A percentile compares a stretch with the other conserved stretches of the same genome.
phyloP scores from a whole-genome alignment of 2,113 vertebrate genomes.

The Ia io region DNA sequence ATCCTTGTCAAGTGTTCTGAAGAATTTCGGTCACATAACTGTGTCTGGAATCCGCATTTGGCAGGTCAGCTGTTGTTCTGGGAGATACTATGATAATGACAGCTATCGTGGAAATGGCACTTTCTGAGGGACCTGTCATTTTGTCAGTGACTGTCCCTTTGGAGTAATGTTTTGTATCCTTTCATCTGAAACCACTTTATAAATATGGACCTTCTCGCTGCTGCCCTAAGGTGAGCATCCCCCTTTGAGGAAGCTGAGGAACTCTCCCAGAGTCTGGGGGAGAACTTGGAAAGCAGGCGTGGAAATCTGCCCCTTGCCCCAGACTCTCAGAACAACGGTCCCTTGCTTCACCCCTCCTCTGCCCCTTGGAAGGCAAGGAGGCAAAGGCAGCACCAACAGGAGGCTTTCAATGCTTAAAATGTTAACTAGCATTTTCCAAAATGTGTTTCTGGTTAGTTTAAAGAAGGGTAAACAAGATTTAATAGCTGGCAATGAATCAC shows the following conservation, averaged over 20 bases:
- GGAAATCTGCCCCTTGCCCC: background rate
- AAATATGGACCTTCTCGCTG: background rate
- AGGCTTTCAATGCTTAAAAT: constrained; percentile 69
- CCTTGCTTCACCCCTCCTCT: background rate
- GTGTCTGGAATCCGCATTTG: background rate
- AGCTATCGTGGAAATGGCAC: background rate
- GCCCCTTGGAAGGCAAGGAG: background rate
- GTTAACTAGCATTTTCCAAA: constrained; percentile 75
- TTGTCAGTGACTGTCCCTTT: background rate
- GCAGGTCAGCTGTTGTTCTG: background rate
- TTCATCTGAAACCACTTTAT: background rate
- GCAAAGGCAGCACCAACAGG: constrained; percentile 5
- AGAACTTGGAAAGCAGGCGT: background rate
- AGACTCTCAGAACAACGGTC: background rate
- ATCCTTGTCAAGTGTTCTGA: background rate
- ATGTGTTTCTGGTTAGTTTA: constrained; percentile 86
- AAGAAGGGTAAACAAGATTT: constrained; percentile 85
- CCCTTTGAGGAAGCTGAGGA: background rate
- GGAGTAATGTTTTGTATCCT: background rate
- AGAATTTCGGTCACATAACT: background rate
- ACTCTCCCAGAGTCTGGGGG: background rate
- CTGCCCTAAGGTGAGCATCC: background rate
- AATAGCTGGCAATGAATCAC: constrained; percentile 80
- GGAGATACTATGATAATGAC: background rate
- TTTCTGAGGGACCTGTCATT: background rate